Percentiles rank a stretch among this genome's conserved stretches.
These are phyloP conservation scores for Progne subis DNA, from an alignment of 2,113 vertebrate genomes.

Conservation along the genomic window DNA sequence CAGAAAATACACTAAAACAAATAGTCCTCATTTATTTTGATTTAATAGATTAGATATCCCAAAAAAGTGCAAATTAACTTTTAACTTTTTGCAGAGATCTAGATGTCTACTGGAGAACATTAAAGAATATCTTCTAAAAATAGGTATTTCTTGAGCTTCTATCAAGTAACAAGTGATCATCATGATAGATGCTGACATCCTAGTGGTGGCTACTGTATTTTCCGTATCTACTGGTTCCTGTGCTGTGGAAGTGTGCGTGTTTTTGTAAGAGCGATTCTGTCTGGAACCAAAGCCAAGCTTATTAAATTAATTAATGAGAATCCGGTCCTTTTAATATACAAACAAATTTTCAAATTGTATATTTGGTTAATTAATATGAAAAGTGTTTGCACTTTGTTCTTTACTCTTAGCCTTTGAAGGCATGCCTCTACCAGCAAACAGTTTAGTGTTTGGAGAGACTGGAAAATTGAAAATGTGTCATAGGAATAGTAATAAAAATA, in stretches of 20 bases:
- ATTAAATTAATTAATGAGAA: neutral
- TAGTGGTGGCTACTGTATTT: neutral
- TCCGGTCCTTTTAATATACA: neutral
- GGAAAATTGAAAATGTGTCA: constrained; percentile 37
- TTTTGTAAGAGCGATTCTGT: neutral
- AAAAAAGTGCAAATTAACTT: neutral
- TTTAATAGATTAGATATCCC: neutral
- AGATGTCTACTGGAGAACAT: neutral
- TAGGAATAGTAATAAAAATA: constrained; percentile 48
- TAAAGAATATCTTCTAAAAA: neutral
- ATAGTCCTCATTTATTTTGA: neutral
- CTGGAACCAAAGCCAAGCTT: neutral
- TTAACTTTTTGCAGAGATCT: neutral
- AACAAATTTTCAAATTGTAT: neutral
- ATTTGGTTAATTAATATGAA: neutral
- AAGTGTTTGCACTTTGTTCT: neutral
- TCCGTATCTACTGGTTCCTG: neutral
- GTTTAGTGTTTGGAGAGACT: neutral
- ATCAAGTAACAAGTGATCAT: neutral
- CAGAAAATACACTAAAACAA: neutral
- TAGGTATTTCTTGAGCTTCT: neutral
- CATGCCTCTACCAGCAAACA: neutral
- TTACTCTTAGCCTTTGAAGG: neutral
- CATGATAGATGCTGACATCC: neutral
- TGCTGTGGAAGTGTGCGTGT: neutral